A percentile compares a stretch with the other conserved stretches of the same genome.
Evolutionary conservation across 2,113 vertebrate genomes (phyloP).

Genomic region (Syngnathus scovelli): DNA sequence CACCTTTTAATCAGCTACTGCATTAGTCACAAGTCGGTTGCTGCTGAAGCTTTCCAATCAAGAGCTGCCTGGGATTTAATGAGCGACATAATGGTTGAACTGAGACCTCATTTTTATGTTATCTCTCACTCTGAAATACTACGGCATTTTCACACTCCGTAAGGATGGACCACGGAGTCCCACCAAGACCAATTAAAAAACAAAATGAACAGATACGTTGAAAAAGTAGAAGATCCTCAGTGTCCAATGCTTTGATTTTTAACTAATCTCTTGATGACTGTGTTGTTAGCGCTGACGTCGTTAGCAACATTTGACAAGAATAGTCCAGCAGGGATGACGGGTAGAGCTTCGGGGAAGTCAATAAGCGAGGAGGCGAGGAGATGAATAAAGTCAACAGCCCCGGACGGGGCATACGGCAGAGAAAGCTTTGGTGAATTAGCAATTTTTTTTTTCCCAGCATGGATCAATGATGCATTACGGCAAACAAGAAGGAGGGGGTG

Average conservation of each 20-base stretch:
- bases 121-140: slow-evolving; percentile 6
- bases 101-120: slow-evolving; percentile 21
- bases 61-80: slow-evolving; percentile 41
- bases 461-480: slow-evolving; percentile 62
- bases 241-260: slow-evolving; percentile 13
- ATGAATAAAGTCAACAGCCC: slow-evolving; percentile 43
- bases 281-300: slow-evolving; percentile 30
- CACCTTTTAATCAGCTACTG: slow-evolving; percentile 12
- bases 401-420: slow-evolving; percentile 31
- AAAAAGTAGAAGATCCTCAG: no score
- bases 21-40: slow-evolving; percentile 31
- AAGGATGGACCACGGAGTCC: no score
- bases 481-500: slow-evolving; percentile 30
- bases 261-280: slow-evolving; percentile 30
- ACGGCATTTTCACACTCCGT: no score
- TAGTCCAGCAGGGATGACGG: slow-evolving; percentile 24
- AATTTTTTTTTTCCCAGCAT: slow-evolving; percentile 54
- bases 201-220: no score
- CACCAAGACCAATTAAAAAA: no score
- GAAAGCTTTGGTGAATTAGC: slow-evolving; percentile 53
- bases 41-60: slow-evolving; percentile 29
- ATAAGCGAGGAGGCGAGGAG: slow-evolving; percentile 20
- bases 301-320: slow-evolving; percentile 34
- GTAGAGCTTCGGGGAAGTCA: slow-evolving; percentile 19
- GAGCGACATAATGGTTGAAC: slow-evolving; percentile 32